Evolutionary conservation across 2,888 invertebrate species (phyloP).

Genomic region (Cephus nigrinus): DNA sequence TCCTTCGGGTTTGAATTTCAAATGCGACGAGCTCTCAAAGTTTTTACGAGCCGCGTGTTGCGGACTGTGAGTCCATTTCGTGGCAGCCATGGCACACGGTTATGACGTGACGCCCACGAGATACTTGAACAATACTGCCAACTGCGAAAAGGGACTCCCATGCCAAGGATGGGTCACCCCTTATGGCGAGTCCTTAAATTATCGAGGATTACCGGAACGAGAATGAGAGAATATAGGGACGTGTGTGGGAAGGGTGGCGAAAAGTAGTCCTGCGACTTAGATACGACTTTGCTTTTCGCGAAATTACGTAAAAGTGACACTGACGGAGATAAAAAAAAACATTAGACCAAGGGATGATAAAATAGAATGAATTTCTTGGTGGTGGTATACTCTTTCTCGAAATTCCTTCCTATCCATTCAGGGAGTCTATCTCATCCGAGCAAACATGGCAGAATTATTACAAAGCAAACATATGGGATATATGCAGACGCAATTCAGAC

Average conservation of each 20-base stretch:
- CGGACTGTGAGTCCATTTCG: not conserved
- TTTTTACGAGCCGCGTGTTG: conserved; percentile 14
- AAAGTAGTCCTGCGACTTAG: not conserved
- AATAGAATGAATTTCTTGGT: not conserved
- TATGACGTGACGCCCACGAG: conserved; percentile 2
- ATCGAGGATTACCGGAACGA: not conserved
- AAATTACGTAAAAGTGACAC: not conserved
- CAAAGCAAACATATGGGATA: not conserved
- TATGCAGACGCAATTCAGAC: not conserved
- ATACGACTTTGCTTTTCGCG: not conserved
- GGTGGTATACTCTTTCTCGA: not conserved
- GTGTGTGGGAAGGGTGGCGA: not conserved
- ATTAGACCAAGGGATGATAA: not conserved
- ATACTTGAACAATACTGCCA: conserved; percentile 8
- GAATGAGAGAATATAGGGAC: not conserved
- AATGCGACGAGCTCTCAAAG: conserved; percentile 11
- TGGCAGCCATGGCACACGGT: not conserved
- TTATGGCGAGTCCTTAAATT: conserved; percentile 10
- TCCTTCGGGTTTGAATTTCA: conserved; percentile 19
- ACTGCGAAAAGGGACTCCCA: not conserved
- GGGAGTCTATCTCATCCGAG: not conserved
- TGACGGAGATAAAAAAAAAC: not conserved
- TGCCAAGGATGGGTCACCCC: not conserved
- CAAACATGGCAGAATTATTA: not conserved
- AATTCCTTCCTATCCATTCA: not conserved